These are phyloP conservation scores for Horisme vitalbata DNA, from an alignment of 2,888 invertebrate genomes.

Conservation along the genomic window DNA sequence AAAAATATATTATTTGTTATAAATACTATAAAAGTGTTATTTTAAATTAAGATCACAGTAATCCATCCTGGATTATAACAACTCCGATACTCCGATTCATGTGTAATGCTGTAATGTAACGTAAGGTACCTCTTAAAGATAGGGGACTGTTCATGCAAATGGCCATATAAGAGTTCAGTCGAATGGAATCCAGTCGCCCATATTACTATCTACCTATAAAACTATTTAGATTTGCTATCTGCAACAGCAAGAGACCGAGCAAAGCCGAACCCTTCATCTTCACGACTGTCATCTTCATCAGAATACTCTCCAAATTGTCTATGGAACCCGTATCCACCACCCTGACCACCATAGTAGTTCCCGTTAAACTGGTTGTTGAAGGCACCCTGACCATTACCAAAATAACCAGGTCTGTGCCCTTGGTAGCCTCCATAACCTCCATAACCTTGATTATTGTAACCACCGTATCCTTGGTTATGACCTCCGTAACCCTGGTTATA, in stretches of 20 bases:
- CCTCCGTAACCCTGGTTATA: conserved; percentile 33
- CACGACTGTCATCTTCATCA: conserved; percentile 44
- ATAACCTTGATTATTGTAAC: conserved; percentile 44
- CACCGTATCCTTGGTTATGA: conserved; percentile 40
- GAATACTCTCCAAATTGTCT: conserved; percentile 46
- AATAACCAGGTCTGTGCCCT: conserved; percentile 50
- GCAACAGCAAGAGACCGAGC: conserved; percentile 40
- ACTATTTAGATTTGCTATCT: conserved; percentile 27
- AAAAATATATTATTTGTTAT: conserved; percentile 1
- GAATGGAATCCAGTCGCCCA: not conserved
- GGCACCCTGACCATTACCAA: conserved; percentile 55
- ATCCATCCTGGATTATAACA: not conserved
- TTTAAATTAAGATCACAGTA: not conserved
- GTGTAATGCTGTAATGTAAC: too few relatives aligned
- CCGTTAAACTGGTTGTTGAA: conserved; percentile 72
- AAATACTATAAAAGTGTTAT: not conserved
- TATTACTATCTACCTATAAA: not conserved
- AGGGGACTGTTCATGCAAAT: too few relatives aligned
- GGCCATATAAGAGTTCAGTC: not conserved
- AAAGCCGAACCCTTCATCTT: conserved; percentile 41
- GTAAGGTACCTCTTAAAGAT: too few relatives aligned
- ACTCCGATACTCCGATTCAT: not conserved
- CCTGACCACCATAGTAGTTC: conserved; percentile 56
- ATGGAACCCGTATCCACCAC: conserved; percentile 54
- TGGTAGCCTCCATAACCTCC: conserved; percentile 46